A percentile compares a stretch with the other conserved stretches of the same genome.
Evolutionary conservation across 2,797 vertebrate species (phyloP).

Genomic region (Meda fulgida): DNA sequence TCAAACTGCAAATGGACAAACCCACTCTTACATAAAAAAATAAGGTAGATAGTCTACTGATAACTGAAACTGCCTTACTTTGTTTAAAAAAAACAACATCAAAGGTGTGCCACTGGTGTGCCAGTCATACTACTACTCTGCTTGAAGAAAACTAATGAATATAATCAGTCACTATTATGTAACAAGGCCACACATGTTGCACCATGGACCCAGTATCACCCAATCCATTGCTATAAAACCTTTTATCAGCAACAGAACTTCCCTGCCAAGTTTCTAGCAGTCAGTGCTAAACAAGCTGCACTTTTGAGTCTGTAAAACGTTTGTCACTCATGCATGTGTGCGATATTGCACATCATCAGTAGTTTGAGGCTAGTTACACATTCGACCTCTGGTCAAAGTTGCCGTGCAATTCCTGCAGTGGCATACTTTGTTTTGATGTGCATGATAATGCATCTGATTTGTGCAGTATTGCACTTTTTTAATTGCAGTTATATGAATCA

Average conservation of each 20-base stretch:
- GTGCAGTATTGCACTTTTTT: neutral
- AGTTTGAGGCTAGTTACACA: neutral
- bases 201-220: slow-evolving; percentile 6
- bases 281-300: neutral
- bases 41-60: neutral
- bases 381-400: neutral
- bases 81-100: neutral
- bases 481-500: neutral
- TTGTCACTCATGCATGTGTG: neutral
- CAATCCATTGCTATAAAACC: neutral
- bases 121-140: neutral
- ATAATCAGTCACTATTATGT: slow-evolving; percentile 18
- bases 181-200: slow-evolving; percentile 17
- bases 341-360: neutral
- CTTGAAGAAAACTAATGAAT: slow-evolving; percentile 6
- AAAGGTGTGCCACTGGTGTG: neutral
- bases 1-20: neutral
- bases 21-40: neutral
- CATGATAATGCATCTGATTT: slow-evolving; percentile 20
- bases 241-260: slow-evolving; percentile 19
- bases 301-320: neutral
- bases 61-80: neutral
- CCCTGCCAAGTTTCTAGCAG: neutral
- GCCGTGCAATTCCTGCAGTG: neutral
- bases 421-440: neutral